Conservation (phyloP, 2,888 invertebrate genomes). For the Standfussiana lucernea region DNA sequence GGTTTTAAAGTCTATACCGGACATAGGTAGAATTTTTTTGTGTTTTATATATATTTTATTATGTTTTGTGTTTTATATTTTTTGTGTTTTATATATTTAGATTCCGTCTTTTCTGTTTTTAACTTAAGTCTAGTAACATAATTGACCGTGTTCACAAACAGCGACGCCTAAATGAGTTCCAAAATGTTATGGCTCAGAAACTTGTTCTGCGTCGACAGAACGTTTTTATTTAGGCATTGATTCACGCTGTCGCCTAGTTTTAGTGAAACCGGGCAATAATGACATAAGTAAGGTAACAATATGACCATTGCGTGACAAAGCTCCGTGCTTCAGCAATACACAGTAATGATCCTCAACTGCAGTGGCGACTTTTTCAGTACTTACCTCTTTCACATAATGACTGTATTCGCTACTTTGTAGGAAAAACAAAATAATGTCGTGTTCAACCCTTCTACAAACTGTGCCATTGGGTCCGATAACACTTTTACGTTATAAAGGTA, state of each 20-base stretch:
- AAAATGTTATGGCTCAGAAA: not conserved
- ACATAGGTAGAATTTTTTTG: too few species aligned
- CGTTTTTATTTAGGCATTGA: not conserved
- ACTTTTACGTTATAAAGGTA: constrained; percentile 50
- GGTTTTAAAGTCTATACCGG: too few species aligned
- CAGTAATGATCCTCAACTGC: not conserved
- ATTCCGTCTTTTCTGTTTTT: not conserved
- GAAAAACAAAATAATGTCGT: not conserved
- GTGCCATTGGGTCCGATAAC: constrained; percentile 42
- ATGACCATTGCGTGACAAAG: constrained; percentile 21
- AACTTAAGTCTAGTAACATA: not conserved
- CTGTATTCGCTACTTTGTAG: not conserved
- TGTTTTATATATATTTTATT: too few species aligned
- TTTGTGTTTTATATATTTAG: too few species aligned
- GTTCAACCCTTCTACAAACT: constrained; percentile 32
- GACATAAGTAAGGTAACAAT: constrained; percentile 3
- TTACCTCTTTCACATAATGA: not conserved
- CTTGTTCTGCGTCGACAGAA: not conserved
- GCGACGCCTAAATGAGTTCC: not conserved
- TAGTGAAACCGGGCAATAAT: not conserved
- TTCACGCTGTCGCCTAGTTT: not conserved
- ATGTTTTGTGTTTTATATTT: too few species aligned
- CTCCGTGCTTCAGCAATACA: not conserved
- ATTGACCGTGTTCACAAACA: not conserved
- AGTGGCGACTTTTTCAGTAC: not conserved